Base-by-base conservation (phyloP, 1,140 invertebrate species). In the Bombus consobrinus region DNA sequence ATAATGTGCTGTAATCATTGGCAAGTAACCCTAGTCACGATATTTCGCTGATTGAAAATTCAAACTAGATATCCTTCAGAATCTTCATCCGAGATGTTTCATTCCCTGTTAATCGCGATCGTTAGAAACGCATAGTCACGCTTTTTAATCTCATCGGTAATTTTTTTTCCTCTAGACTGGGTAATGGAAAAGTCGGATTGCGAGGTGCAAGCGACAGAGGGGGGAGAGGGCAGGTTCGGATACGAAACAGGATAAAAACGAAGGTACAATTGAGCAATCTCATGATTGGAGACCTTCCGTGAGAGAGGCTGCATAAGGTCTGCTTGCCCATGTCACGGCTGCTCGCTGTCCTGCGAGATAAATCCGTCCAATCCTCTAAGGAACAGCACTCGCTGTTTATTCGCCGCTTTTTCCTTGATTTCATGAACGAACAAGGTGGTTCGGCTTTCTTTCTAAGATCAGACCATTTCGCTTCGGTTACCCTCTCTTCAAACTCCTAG, bases 191-290 rank as follows among this genome's bases (percentile, higher is more conserved):
- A 87, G 57, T 81, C 64, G 62, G 68, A 57, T 59, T 74, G 41
- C 57, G 77, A 75, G 53, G 71, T 79, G 75, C 53, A 79, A 75
- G 57, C 81, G 71, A 78, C 78, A 71, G 53, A 66, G 15, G 62
- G 77, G 66, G 47, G 64, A 64, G 64, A 64, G 66, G 71, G 9
- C 1, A 2, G 25, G 41, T 53, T 59, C 12, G 62, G 77, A 69
- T 43, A n/a, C 22, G 71, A 75, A 73, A 34, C 47, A 47, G 75
- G 76, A 85, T 73, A 86, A 83, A 87, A 87, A 79, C 78, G 85
- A 79, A 81, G 89, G 90, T 91, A 93, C 93, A 94, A 93, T 94
- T 92, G 94, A 94, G 94, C 93, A 94, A 94, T 94, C 92, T 92
- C 91, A 89, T 94, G 93, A 94, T 93, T 93, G 93, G 90, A 91